Conservation (phyloP, 2,888 invertebrate species). For the Drosophila flavopinicola region DNA sequence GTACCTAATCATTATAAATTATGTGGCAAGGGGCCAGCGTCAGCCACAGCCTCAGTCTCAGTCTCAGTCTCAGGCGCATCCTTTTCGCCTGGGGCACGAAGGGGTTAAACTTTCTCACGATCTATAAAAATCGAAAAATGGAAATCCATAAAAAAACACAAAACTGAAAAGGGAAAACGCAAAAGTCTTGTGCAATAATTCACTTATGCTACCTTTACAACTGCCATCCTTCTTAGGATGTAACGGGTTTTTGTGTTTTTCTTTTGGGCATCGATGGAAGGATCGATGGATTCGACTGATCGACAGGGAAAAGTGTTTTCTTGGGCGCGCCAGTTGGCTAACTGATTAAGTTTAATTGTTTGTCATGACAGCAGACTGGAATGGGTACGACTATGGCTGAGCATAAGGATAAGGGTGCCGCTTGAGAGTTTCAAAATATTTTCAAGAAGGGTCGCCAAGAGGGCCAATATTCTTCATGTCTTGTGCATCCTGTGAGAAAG, state of each 20-base stretch:
- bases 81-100: conserved; percentile 32
- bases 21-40: conserved; percentile 69
- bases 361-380: conserved; percentile 38
- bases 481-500: conserved; percentile 32
- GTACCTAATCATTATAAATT: conserved; percentile 78
- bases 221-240: conserved; percentile 10
- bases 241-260: conserved; percentile 58
- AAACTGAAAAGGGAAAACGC: conserved; percentile 49
- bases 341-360: conserved; percentile 66
- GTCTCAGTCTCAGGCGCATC: not conserved
- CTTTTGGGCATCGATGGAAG: conserved; percentile 30
- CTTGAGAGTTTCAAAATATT: conserved; percentile 59
- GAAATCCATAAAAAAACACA: conserved; percentile 56
- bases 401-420: conserved; percentile 7
- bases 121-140: conserved; percentile 61
- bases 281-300: conserved; percentile 36
- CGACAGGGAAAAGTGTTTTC: conserved; percentile 63
- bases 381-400: no score
- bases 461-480: conserved; percentile 3
- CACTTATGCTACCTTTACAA: conserved; percentile 32
- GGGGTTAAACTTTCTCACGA: conserved; percentile 80
- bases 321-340: conserved; percentile 50
- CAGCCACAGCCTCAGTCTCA: conserved; percentile 28
- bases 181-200: conserved; percentile 55
- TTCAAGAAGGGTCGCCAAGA: conserved; percentile 43